These are phyloP conservation scores for Malacoraja senta DNA, from an alignment of 2,797 vertebrate genomes.

Conservation along the genomic window DNA sequence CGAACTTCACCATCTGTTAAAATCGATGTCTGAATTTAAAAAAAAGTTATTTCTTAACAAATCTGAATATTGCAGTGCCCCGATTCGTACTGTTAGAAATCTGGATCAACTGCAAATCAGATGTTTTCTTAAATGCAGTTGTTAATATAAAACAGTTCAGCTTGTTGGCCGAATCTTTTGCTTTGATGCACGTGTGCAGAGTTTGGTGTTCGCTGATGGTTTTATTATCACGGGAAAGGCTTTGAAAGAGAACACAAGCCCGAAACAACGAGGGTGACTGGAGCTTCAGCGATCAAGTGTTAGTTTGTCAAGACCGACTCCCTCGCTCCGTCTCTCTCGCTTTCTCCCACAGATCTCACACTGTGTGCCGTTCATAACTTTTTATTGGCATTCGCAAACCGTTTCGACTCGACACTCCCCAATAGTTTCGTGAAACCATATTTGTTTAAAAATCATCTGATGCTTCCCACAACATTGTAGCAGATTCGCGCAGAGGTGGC, in stretches of 20 bases:
- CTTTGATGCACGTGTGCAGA: slow-evolving; percentile 46
- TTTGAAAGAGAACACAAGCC: background rate
- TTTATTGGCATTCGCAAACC: background rate
- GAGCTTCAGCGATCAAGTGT: background rate
- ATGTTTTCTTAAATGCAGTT: slow-evolving; percentile 43
- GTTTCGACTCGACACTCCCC: no score
- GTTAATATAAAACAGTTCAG: slow-evolving; percentile 37
- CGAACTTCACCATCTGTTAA: background rate
- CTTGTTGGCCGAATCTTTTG: slow-evolving; percentile 43
- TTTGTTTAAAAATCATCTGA: background rate
- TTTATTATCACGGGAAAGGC: background rate
- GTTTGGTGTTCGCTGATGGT: slow-evolving; percentile 40
- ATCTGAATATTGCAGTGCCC: slow-evolving; percentile 43
- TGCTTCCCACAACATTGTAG: background rate
- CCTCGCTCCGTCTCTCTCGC: background rate
- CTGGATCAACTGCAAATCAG: slow-evolving; percentile 46
- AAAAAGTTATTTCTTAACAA: background rate
- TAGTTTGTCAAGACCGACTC: background rate
- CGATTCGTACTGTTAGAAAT: slow-evolving; percentile 43
- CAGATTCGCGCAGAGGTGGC: background rate
- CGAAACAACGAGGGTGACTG: background rate
- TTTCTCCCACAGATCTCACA: background rate
- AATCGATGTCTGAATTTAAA: background rate
- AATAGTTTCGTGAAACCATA: background rate
- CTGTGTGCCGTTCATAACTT: background rate